Conservation (phyloP, 2,113 vertebrate species). For the Hemiscyllium ocellatum region DNA sequence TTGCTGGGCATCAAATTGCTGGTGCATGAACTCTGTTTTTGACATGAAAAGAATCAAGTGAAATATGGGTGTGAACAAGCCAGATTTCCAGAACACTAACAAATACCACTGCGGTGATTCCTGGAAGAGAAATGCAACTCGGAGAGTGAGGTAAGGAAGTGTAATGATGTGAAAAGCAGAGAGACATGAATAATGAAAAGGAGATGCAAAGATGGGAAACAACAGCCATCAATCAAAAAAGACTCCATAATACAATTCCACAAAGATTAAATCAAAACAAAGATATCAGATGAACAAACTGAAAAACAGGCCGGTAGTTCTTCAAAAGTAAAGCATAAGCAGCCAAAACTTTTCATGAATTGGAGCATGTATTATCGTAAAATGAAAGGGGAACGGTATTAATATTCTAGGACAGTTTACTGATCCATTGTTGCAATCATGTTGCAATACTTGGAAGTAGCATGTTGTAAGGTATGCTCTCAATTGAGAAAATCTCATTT, state of each 20-base stretch:
- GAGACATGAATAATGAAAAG: conserved; percentile 34
- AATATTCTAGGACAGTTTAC: background rate
- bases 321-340: background rate
- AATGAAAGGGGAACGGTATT: background rate
- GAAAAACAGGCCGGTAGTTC: background rate
- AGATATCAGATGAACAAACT: background rate
- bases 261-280: conserved; percentile 16
- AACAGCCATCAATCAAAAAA: background rate
- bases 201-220: background rate
- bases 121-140: background rate
- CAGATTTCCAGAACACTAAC: background rate
- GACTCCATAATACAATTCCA: background rate
- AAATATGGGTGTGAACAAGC: conserved; percentile 5
- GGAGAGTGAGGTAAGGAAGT: conserved; percentile 25
- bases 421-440: background rate
- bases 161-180: conserved; percentile 19
- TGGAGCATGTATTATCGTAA: background rate
- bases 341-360: background rate
- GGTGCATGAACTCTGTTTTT: background rate
- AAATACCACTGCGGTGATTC: background rate
- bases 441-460: background rate
- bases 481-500: background rate
- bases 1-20: background rate
- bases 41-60: background rate
- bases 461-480: background rate